Evolutionary conservation across 2,888 invertebrate species (phyloP), one percentile per base, ranked within the genome.

Genomic region (Lasius fuliginosus): DNA sequence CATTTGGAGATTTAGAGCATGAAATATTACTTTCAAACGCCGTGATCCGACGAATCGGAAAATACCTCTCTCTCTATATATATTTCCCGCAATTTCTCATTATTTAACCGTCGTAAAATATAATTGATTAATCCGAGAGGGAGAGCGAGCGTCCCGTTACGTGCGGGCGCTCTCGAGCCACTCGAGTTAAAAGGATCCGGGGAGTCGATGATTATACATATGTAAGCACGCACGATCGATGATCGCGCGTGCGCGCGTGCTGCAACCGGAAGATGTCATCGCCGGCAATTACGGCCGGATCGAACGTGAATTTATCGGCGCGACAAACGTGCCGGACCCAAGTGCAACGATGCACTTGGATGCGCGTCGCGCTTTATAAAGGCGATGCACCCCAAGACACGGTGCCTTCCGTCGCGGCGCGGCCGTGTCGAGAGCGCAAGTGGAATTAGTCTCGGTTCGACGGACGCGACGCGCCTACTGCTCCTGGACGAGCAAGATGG

Each of bases 361-460:
- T 60, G 79, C 79, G n/a, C 58, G 56, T 58, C 30, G 77, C 56
- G 33, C 58, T 69, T 69, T 69, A 30, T 60, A 69, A 79, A 60
- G 71, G 79, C 69, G 60, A n/a, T 15, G 69, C 69, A 69, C 3
- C n/a, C n/a, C 60, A 64, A 64, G 82, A 81, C 68, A 64, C 67
- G 53, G 67, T 71, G 84, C 58, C 75, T 71, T 81, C 62, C 86
- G 77, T 86, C 84, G 89, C 84, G 76, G 83, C 77, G 82, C 81
- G 82, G 75, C 65, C 83, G 85, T 84, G 62, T 73, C 86, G 90
- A 91, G 89, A 92, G 88, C 84, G 90, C 85, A 88, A 92, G 92
- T 92, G 92, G 85, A 90, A 91, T 91, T 91, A 90, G 90, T 91
- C 87, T 86, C 88, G 88, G 89, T 90, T 87, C 88, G 90, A 75